These are phyloP conservation scores for Podiceps cristatus DNA, from an alignment of 2,113 vertebrate species.

Conservation along the genomic window DNA sequence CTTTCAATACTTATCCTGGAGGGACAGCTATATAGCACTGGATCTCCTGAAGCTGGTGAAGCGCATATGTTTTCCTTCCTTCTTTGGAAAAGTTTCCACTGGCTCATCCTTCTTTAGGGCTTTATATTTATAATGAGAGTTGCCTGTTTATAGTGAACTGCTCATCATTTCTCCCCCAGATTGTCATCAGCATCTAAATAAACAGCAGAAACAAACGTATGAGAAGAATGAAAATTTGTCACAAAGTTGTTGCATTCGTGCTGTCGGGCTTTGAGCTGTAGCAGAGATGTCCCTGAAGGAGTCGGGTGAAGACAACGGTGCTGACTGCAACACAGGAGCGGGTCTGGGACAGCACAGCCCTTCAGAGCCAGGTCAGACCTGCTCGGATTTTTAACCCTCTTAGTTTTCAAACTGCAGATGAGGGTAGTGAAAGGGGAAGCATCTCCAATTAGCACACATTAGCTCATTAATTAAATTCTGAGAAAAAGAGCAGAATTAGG, in stretches of 20 bases:
- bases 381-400: not conserved
- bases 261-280: not conserved
- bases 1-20: not conserved
- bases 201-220: not conserved
- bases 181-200: not conserved
- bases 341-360: not conserved
- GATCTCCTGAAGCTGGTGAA: not conserved
- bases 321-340: rapidly evolving
- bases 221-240: not conserved
- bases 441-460: not conserved
- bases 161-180: not conserved
- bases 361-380: not conserved
- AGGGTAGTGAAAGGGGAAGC: not conserved
- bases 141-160: not conserved
- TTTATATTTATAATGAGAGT: not conserved
- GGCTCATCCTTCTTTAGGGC: not conserved
- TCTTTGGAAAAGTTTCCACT: not conserved
- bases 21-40: not conserved
- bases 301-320: not conserved
- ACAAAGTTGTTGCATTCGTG: not conserved
- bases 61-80: not conserved
- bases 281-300: not conserved
- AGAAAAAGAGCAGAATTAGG: not conserved
- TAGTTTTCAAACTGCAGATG: not conserved
- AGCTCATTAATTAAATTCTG: not conserved